phyloP scores from a whole-genome alignment of 2,888 invertebrate genomes.

The Rapana venosa region DNA sequence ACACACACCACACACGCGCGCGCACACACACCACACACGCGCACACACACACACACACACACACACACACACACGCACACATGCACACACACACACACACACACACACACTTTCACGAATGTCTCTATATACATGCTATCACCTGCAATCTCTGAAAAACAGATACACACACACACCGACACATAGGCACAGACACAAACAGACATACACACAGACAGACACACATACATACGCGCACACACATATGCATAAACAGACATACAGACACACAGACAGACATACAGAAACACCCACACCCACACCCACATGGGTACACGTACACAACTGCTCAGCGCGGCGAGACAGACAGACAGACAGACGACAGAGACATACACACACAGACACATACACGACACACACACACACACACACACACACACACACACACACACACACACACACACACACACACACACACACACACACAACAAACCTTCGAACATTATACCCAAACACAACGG shows the following conservation, averaged over 20 bases:
- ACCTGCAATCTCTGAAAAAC: neutral
- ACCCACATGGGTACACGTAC: neutral
- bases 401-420: conserved; percentile 13
- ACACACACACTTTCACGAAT: neutral
- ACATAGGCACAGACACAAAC: neutral
- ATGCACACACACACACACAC: conserved; percentile 5
- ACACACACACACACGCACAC: conserved; percentile 6
- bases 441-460: neutral
- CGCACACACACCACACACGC: neutral
- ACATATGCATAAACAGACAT: neutral
- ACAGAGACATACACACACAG: conserved; percentile 11
- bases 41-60: neutral
- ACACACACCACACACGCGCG: neutral
- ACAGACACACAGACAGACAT: neutral
- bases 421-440: conserved; percentile 18
- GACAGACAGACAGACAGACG: neutral
- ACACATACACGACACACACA: conserved; percentile 3
- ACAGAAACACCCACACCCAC: conserved; percentile 4
- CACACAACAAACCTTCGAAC: neutral
- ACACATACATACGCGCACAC: conserved; percentile 22
- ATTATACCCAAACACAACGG: neutral
- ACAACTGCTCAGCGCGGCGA: neutral
- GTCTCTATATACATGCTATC: neutral
- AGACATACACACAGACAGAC: conserved; percentile 9
- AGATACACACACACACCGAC: conserved; percentile 4